These are phyloP conservation scores for Bombus waltoni DNA, from an alignment of 1,140 invertebrate species.

Conservation along the genomic window DNA sequence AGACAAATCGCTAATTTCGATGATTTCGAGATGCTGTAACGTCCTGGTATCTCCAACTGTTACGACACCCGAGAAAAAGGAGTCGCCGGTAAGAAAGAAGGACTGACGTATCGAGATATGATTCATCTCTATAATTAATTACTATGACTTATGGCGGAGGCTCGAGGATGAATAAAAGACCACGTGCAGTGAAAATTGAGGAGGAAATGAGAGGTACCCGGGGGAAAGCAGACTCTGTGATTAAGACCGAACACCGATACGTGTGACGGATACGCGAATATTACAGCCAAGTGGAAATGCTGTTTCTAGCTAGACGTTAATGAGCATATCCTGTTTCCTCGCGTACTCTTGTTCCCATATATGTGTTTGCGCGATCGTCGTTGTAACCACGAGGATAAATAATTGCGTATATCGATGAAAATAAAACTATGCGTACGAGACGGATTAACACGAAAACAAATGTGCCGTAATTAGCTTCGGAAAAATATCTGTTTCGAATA, in stretches of 20 bases:
- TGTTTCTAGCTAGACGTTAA: slow-evolving; percentile 18
- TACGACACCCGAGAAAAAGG: background rate
- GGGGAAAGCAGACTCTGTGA: slow-evolving; percentile 15
- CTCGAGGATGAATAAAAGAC: slow-evolving; percentile 13
- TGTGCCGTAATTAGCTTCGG: too few relatives aligned
- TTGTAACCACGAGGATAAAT: background rate
- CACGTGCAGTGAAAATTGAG: slow-evolving; percentile 31
- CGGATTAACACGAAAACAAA: background rate
- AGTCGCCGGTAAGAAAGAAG: background rate
- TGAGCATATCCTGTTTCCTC: slow-evolving; percentile 20
- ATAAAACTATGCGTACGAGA: background rate
- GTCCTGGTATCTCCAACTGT: background rate
- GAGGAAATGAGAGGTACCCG: slow-evolving; percentile 17
- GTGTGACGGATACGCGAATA: slow-evolving; percentile 20
- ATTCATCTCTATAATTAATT: slow-evolving; percentile 39
- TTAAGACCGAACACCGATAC: slow-evolving; percentile 25
- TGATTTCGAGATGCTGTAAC: background rate
- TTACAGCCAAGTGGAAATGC: slow-evolving; percentile 23
- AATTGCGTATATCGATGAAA: background rate
- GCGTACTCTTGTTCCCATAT: background rate
- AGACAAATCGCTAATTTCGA: background rate
- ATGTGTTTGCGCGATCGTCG: background rate
- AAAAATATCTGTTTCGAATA: background rate
- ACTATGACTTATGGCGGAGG: slow-evolving; percentile 3
- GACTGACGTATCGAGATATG: slow-evolving; percentile 12